Evolutionary conservation across 1,140 invertebrate genomes (phyloP), one percentile per base, ranked within the genome.

Genomic region (Conus betulinus): DNA sequence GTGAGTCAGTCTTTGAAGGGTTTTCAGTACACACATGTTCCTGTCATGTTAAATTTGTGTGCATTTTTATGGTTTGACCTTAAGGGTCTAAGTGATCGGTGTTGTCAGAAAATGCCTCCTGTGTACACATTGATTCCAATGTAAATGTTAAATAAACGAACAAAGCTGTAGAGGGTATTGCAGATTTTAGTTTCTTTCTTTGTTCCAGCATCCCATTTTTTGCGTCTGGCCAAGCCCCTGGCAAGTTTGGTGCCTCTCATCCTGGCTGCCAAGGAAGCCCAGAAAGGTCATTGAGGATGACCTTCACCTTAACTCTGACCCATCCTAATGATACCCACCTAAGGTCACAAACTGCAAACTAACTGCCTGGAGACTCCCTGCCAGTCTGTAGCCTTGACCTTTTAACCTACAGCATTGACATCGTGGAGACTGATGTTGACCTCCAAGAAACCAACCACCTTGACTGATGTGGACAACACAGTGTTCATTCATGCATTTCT

Each of bases 221-320:
- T 99, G 92, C 98, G 99, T 96, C 96, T 99, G 95, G 98, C 99
- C 82, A 97, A 98, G 94, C 99, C 99, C 91, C 96, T 99, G 93
- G 98, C 98, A 86, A 99, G 98, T 93, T 96, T 99, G 92, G 98
- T 98, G 91, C 99, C 99, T 82, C 96, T 99, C 88, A 99, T 99
- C 94, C 97, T 99, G 96, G 99, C 99, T 88, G 99, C 99, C 52
- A 99, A 99, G 95, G 98, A 99, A 95, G 97, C 97, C 53, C 97
- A 98, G 74, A 99, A 98, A 92, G 91, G 91, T 71, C 91, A 93
- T 85, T 93, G 88, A 91, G 25, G 55, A 15, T 60, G 25, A 81
- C 52, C 78, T 83, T 83, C 10, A 67, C 67, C 63, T 55, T 67
- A 57, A 82, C 88, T 85, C 53, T n/a, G 55, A 52, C 53, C 52